Conservation (phyloP, 2,113 vertebrate species). For the Microcebus lehilahytsara region DNA sequence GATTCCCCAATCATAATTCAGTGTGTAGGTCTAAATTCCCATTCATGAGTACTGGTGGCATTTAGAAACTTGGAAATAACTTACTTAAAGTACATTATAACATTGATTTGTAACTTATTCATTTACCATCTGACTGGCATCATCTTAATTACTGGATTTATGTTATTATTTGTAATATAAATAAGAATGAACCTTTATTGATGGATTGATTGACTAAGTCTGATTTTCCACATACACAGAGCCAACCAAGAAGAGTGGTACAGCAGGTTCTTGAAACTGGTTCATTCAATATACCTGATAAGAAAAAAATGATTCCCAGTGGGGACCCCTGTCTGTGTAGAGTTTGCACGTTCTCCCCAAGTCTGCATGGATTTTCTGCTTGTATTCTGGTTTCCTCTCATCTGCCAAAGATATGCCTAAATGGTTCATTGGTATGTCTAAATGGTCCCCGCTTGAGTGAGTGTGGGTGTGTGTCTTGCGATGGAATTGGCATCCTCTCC, state of each 20-base stretch:
- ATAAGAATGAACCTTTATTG: conserved; percentile 12
- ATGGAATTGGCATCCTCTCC: not conserved
- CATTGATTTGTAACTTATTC: not conserved
- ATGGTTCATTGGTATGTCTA: not conserved
- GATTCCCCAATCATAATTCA: not conserved
- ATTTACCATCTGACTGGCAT: not conserved
- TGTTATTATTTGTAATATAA: conserved; percentile 1
- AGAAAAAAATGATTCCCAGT: not conserved
- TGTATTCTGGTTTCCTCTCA: not conserved
- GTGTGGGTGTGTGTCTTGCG: not conserved
- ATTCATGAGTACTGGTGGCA: not conserved
- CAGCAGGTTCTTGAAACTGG: not conserved
- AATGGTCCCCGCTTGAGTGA: not conserved
- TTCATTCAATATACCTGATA: not conserved
- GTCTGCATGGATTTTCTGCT: not conserved
- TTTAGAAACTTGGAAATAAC: conserved; percentile 15
- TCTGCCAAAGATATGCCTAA: not conserved
- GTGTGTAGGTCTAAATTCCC: not conserved
- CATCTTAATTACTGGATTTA: not conserved
- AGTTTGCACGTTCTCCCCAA: not conserved
- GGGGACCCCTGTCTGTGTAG: not conserved
- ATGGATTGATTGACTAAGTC: not conserved
- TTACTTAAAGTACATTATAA: not conserved
- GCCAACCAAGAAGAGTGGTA: not conserved
- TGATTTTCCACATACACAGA: not conserved